These are phyloP conservation scores for Antechinus flavipes DNA, from an alignment of 2,113 vertebrate genomes.

Conservation along the genomic window DNA sequence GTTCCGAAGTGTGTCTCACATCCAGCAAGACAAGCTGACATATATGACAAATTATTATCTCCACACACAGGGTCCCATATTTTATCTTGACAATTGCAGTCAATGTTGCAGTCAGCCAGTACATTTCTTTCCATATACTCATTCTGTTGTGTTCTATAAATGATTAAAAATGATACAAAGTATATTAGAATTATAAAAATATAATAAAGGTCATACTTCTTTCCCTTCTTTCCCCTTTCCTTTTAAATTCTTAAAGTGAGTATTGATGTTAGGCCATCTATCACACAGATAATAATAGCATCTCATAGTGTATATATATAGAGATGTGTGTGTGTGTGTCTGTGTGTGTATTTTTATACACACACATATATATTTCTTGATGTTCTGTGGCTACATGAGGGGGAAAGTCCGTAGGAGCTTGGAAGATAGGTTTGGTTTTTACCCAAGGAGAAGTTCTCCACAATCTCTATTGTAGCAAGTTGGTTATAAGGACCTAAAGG, in stretches of 20 bases:
- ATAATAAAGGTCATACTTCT: background rate
- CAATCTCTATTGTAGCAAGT: background rate
- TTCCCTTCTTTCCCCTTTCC: background rate
- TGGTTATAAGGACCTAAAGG: background rate
- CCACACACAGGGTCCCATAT: slow-evolving; percentile 96
- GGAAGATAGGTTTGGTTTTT: background rate
- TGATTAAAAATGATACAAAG: slow-evolving; percentile 46
- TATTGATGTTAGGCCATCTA: background rate
- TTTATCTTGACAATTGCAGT: slow-evolving; percentile 86
- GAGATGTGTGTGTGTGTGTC: too few species aligned
- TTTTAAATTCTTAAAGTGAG: background rate
- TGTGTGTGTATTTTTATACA: too few species aligned
- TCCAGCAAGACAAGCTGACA: slow-evolving; percentile 94
- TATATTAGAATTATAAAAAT: background rate
- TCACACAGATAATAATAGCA: background rate
- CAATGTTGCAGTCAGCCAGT: slow-evolving; percentile 86
- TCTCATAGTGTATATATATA: background rate
- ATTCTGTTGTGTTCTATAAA: slow-evolving; percentile 80
- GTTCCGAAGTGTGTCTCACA: slow-evolving; percentile 87
- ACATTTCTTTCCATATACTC: slow-evolving; percentile 78
- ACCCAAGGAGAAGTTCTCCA: background rate
- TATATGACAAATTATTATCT: slow-evolving; percentile 88
- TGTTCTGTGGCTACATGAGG: background rate
- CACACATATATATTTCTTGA: background rate
- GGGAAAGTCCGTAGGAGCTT: background rate